Conservation (phyloP, 1,140 invertebrate species). For the Tenebrio molitor region DNA sequence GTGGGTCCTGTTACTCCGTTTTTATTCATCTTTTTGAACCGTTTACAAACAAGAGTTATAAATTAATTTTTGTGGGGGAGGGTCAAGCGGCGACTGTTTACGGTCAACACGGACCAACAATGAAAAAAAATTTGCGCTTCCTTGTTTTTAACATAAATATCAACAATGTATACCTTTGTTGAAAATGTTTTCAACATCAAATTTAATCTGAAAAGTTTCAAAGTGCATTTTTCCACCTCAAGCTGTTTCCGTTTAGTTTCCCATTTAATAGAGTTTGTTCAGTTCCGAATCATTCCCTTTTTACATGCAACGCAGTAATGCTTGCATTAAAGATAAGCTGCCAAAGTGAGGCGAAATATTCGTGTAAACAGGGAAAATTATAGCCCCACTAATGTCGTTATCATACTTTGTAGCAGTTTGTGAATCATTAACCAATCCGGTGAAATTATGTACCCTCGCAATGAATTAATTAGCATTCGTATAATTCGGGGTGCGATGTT, state of each 20-base stretch:
- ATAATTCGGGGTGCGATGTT: slow-evolving; percentile 25
- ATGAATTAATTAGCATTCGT: slow-evolving; percentile 32
- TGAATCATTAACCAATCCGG: slow-evolving; percentile 33
- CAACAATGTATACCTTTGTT: too few species aligned
- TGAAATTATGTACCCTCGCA: slow-evolving; percentile 23
- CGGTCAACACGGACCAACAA: too few species aligned
- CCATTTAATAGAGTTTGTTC: not conserved
- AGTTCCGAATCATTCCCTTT: not conserved
- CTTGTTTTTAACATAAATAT: too few species aligned
- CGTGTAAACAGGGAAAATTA: slow-evolving; percentile 5
- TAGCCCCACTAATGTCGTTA: slow-evolving; percentile 13
- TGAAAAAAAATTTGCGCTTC: too few species aligned
- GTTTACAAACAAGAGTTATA: too few species aligned
- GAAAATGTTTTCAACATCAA: not conserved
- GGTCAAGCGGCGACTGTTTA: too few species aligned
- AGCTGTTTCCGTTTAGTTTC: not conserved
- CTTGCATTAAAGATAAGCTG: not conserved
- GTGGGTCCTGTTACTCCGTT: too few species aligned
- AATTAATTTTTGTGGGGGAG: too few species aligned
- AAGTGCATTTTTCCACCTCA: not conserved
- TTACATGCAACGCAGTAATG: not conserved
- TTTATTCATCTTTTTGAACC: too few species aligned
- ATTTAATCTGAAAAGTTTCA: not conserved
- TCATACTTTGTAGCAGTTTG: slow-evolving; percentile 35
- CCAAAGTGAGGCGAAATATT: not conserved